Evolutionary conservation across 2,113 vertebrate genomes (phyloP).

Genomic region (Amblyornis subalaris): DNA sequence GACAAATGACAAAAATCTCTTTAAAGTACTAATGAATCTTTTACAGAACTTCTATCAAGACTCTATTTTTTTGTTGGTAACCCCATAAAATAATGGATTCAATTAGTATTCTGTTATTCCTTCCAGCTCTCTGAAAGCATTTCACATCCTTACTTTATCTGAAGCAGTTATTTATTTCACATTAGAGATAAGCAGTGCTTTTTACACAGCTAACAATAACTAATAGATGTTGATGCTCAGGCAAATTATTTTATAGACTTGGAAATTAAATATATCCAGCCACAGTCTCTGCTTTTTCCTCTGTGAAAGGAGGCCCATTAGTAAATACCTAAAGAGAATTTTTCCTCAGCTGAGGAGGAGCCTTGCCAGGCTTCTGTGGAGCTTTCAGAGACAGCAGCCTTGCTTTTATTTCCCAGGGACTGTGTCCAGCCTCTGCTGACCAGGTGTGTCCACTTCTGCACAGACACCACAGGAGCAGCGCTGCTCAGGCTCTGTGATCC

Average conservation of each 20-base stretch:
- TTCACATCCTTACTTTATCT: background rate
- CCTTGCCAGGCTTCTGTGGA: background rate
- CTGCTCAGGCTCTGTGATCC: background rate
- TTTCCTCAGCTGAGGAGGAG: background rate
- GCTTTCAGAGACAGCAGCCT: background rate
- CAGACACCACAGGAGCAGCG: fast-evolving
- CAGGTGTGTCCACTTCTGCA: background rate
- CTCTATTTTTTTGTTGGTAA: background rate
- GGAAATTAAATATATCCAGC: background rate
- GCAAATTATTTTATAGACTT: background rate
- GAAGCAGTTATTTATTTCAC: background rate
- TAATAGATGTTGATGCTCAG: background rate
- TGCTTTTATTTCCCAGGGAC: background rate
- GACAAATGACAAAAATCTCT: background rate
- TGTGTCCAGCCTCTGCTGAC: background rate
- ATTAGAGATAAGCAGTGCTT: background rate
- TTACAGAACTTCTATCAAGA: background rate
- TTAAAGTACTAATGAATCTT: constrained; percentile 8
- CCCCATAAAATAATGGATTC: background rate
- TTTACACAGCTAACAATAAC: background rate
- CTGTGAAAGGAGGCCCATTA: fast-evolving
- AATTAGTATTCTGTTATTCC: background rate
- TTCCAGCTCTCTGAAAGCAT: background rate
- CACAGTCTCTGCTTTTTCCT: background rate
- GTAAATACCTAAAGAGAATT: background rate